Evolutionary conservation across 1,140 invertebrate genomes (phyloP), one percentile per base, ranked within the genome.

Genomic region (Temnothorax nylanderi): DNA sequence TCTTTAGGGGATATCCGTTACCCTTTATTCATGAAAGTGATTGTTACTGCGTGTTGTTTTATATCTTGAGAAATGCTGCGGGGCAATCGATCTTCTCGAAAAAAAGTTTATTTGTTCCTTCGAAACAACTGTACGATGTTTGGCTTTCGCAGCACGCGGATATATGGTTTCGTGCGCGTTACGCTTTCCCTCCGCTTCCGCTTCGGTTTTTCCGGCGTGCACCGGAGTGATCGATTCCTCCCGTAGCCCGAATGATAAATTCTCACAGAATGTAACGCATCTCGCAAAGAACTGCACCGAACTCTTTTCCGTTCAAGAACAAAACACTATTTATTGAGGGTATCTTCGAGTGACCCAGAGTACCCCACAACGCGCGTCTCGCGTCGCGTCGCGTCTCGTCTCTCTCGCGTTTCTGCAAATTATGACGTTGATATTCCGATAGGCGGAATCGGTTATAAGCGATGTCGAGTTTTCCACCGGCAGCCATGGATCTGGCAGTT

Each of bases 11-110:
- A 71, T 81, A 71, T 56, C 32, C 11, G 34, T 71, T 71, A 56
- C 10, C 10, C 49, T 34, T 81, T 71, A 81, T 81, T 71, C 49
- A 84, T 74, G 54, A 84, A 41, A 82, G n/a, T 60, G 54, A 84
- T 84, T 71, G 80, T 82, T 82, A 60, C 51, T 82, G 21, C 54
- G 67, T 60, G 51, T 74, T 84, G 69, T 84, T 84, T 74, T 84
- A 84, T 84, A 44, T 74, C 37, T 84, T 37, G 54, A 74, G 41
- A 74, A 84, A 74, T 49, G 41, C 54, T 56, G 26, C 54, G n/a
- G 11, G 51, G 54, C 69, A 60, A 84, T 84, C 67, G 65, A 74
- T 84, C 67, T 72, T 69, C 21, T 13, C 11, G 18, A 37, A 49
- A 75, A 74, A 49, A 58, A 81, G 62, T 69, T 49, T 84, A 84